Percentiles rank a stretch among this genome's conserved stretches.
Evolutionary conservation across 1,140 invertebrate species (phyloP).

Genomic region (Cardiocondyla obscurior): DNA sequence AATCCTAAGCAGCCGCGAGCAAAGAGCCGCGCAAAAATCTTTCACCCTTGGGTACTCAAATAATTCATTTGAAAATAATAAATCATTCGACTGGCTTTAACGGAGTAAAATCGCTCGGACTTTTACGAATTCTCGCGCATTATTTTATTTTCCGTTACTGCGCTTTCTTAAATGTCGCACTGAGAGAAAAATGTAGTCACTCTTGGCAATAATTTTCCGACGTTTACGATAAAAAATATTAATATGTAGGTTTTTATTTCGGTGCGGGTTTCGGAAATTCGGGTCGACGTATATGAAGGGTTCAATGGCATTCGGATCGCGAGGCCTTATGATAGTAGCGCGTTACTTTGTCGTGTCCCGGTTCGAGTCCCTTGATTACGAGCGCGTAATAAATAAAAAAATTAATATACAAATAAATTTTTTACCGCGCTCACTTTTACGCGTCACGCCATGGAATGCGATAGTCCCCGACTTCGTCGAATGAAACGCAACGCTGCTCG

Average conservation of each 20-base stretch:
- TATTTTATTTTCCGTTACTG: background rate
- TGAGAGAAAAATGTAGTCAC: too few relatives aligned
- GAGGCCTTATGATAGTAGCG: background rate
- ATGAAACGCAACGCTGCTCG: constrained; percentile 50
- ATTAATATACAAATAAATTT: too few relatives aligned
- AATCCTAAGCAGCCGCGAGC: background rate
- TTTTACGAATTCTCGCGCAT: background rate
- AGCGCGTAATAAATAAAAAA: constrained; percentile 43
- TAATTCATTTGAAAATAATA: background rate
- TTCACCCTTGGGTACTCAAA: background rate
- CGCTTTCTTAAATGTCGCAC: background rate
- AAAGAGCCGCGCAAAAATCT: background rate
- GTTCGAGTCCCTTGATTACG: background rate
- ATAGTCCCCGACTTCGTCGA: constrained; percentile 48
- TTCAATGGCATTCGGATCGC: background rate
- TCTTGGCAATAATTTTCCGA: too few relatives aligned
- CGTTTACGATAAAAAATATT: too few relatives aligned
- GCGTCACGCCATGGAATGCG: constrained; percentile 41
- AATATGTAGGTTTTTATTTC: too few relatives aligned
- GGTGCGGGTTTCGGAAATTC: background rate
- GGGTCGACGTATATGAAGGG: background rate
- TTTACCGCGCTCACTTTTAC: constrained; percentile 31
- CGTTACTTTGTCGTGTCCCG: constrained; percentile 31
- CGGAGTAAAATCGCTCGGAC: background rate
- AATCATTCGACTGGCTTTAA: background rate